Conservation (phyloP, 2,797 vertebrate genomes). For the Nannoperca australis region DNA sequence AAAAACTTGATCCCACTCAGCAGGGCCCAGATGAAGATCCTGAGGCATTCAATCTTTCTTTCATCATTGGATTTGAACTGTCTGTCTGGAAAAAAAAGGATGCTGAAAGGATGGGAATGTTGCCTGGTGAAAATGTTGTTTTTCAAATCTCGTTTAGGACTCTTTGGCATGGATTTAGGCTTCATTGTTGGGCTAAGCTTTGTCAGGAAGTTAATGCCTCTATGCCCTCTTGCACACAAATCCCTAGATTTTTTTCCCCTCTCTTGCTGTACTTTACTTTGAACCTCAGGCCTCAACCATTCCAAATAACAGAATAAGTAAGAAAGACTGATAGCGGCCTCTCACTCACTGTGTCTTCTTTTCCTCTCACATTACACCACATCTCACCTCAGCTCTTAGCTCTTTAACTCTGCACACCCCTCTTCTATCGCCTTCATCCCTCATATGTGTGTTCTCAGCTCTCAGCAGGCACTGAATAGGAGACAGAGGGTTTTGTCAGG, state of each 20-base stretch:
- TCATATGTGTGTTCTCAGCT: conserved; percentile 16
- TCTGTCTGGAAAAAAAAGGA: conserved; percentile 29
- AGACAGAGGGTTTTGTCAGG: conserved; percentile 53
- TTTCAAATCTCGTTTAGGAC: conserved; percentile 68
- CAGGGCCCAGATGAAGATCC: conserved; percentile 39
- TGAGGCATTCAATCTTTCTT: conserved; percentile 34
- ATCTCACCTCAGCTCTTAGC: conserved; percentile 37
- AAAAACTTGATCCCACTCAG: conserved; percentile 38
- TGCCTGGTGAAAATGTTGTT: conserved; percentile 58
- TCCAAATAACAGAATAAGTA: conserved; percentile 65
- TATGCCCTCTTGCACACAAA: conserved; percentile 71
- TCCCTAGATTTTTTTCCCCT: conserved; percentile 55
- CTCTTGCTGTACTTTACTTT: conserved; percentile 58
- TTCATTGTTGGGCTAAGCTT: conserved; percentile 77
- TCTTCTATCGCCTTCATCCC: conserved; percentile 44
- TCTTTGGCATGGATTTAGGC: conserved; percentile 70
- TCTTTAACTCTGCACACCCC: conserved; percentile 17
- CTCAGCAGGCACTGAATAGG: conserved; percentile 33
- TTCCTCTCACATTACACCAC: conserved; percentile 28
- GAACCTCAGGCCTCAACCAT: conserved; percentile 58
- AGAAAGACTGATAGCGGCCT: conserved; percentile 39
- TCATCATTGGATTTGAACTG: conserved; percentile 46
- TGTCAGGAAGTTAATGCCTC: conserved; percentile 72
- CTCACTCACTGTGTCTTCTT: conserved; percentile 23
- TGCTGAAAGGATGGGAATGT: conserved; percentile 36